These are phyloP conservation scores for Zosterops lateralis DNA, from an alignment of 2,113 vertebrate species.

Conservation along the genomic window DNA sequence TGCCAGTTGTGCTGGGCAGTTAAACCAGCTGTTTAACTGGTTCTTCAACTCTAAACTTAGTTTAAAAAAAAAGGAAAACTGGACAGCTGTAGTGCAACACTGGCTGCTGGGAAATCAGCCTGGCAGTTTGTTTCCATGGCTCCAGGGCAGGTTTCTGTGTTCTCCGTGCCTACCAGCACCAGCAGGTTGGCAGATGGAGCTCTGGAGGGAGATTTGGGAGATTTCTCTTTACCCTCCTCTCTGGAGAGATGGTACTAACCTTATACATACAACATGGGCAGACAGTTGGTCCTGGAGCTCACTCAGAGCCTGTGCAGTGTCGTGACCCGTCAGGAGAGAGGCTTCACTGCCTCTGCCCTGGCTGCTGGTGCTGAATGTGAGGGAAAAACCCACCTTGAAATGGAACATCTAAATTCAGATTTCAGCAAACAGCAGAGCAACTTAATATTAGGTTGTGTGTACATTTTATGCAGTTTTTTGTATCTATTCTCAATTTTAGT, in stretches of 20 bases:
- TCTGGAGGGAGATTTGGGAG: constrained; percentile 10
- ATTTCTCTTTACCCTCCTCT: constrained; percentile 46
- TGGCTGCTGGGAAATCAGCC: constrained; percentile 58
- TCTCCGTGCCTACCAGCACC: constrained; percentile 28
- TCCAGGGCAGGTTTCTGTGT: constrained; percentile 19
- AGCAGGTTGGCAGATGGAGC: constrained; percentile 20
- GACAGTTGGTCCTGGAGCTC: constrained; percentile 2
- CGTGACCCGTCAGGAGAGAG: constrained; percentile 7
- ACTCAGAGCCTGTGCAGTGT: not conserved
- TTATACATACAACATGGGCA: not conserved
- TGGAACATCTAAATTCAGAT: constrained; percentile 15
- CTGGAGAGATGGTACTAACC: constrained; percentile 39
- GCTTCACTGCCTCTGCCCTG: constrained; percentile 46
- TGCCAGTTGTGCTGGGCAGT: constrained; percentile 53
- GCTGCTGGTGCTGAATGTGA: constrained; percentile 10
- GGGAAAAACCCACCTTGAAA: not conserved
- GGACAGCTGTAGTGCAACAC: constrained; percentile 54
- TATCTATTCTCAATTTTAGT: constrained; percentile 71
- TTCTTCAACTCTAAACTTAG: constrained; percentile 33
- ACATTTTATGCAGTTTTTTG: constrained; percentile 63
- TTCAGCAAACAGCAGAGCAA: constrained; percentile 49
- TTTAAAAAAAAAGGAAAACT: constrained; percentile 11
- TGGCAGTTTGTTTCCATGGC: constrained; percentile 48
- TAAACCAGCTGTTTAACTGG: constrained; percentile 65
- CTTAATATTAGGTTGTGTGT: constrained; percentile 61